Evolutionary conservation across 2,797 vertebrate genomes (phyloP).

Genomic region (Eutrigla gurnardus): DNA sequence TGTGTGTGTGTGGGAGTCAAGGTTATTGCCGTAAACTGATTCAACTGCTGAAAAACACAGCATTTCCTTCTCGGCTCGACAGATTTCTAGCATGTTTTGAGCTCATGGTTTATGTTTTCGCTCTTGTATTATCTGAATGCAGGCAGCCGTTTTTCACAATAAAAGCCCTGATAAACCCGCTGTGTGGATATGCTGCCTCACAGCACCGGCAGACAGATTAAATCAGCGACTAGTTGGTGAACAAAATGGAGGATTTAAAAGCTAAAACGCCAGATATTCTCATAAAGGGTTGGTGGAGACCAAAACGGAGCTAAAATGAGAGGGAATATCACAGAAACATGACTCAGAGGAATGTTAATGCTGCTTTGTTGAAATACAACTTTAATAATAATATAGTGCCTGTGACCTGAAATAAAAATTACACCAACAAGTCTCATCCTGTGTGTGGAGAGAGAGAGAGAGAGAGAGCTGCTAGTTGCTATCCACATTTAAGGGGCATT

Average conservation of each 20-base stretch:
- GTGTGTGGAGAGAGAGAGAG: neutral
- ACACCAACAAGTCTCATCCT: too few relatives aligned
- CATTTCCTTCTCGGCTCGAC: neutral
- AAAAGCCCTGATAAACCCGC: neutral
- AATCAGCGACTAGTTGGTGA: neutral
- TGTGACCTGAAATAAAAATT: too few relatives aligned
- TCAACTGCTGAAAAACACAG: neutral
- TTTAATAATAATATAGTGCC: too few relatives aligned
- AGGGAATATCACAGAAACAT: neutral
- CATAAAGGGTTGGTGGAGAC: neutral
- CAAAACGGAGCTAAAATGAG: neutral
- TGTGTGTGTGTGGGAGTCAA: constrained; percentile 2
- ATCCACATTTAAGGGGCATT: neutral
- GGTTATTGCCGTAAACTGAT: constrained; percentile 39
- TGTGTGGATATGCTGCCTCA: neutral
- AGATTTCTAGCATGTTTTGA: neutral
- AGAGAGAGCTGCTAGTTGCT: neutral
- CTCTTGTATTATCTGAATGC: neutral
- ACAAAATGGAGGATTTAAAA: neutral
- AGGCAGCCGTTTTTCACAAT: neutral
- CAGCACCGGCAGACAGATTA: neutral
- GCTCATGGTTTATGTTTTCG: constrained; percentile 1
- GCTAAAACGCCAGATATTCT: neutral
- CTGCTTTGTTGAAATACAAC: too few relatives aligned
- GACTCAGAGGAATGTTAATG: too few relatives aligned